Evolutionary conservation across 2,113 vertebrate genomes (phyloP), one percentile per base, ranked within the genome.

Genomic region (Rissa tridactyla): DNA sequence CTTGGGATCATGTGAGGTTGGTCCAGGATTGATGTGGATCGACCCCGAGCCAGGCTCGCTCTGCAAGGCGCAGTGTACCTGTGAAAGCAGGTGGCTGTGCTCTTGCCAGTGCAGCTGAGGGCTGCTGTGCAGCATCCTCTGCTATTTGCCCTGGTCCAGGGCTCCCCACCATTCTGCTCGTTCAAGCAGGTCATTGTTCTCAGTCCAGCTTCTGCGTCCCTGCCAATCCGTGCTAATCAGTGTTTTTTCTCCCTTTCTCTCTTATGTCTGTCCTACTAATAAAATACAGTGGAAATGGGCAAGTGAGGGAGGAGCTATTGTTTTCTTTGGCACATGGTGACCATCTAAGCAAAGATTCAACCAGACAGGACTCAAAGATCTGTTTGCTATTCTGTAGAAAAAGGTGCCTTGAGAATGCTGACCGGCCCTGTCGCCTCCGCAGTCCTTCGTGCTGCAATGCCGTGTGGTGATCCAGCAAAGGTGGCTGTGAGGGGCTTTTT

Each of bases 101-200:
- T 52, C 52, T 54, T 64, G 71, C 46, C 46, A 49, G 68, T 4
- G 1, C 69, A 47, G 52, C 51, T 51, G 47, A n/a, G 60, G 55
- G 30, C 60, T 64, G 70, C 16, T 6, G 9, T 34, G n/a, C 61
- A 82, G 77, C 83, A 86, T 70, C 64, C 73, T 66, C 52, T 68
- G 77, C 83, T 58, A 4, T 38, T 86, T 4, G 1, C 77, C 55
- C 68, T 69, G 26, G 14, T 89, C 47, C 2, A 4, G 80, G 73
- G 61, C 95, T 92, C 34, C 90, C 52, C 42, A 13, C 51, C 68
- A 4, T 69, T 83, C 82, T 92, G 15, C 72, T 34, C n/a, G 29
- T 80, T 94, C 85, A 90, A 89, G 93, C 49, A 82, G 69, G 47
- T 76, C 58, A 34, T 93, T 95, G 87, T 94, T 97, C 32, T 47